These are phyloP conservation scores for Caerostris extrusa DNA, from an alignment of 1,140 invertebrate species.

Conservation along the genomic window DNA sequence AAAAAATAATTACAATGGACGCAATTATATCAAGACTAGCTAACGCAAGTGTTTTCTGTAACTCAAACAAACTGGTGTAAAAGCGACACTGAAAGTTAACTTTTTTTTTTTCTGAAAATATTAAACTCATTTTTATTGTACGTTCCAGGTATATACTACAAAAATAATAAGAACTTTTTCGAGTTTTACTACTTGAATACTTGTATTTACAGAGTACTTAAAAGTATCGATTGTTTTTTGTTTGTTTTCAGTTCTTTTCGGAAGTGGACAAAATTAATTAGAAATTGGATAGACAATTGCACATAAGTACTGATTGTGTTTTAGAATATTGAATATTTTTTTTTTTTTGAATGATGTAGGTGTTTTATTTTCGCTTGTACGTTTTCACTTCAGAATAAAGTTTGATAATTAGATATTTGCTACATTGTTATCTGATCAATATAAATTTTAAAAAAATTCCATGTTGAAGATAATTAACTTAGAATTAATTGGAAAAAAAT, in stretches of 20 bases:
- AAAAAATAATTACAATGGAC: background rate
- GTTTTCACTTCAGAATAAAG: no score
- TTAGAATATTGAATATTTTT: no score
- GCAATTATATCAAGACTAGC: constrained; percentile 5
- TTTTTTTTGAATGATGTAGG: no score
- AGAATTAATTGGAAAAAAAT: no score
- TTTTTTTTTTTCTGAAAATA: background rate
- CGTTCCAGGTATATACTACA: background rate
- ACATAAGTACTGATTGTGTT: no score
- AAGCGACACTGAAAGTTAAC: background rate
- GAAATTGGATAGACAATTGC: background rate
- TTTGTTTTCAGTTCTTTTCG: background rate
- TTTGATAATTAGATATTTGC: no score
- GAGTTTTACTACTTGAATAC: constrained; percentile 15
- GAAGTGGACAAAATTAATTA: background rate
- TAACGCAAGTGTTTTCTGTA: constrained; percentile 14
- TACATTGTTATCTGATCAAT: no score
- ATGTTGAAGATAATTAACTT: no score
- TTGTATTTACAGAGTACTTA: background rate
- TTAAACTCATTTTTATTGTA: background rate
- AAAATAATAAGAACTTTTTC: background rate
- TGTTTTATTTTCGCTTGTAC: no score
- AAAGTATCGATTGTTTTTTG: background rate
- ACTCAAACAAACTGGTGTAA: constrained; percentile 18
- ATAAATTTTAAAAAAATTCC: no score